A percentile compares a stretch with the other conserved stretches of the same genome.
Evolutionary conservation across 2,888 invertebrate genomes (phyloP).

Genomic region (Epinotia ramella): DNA sequence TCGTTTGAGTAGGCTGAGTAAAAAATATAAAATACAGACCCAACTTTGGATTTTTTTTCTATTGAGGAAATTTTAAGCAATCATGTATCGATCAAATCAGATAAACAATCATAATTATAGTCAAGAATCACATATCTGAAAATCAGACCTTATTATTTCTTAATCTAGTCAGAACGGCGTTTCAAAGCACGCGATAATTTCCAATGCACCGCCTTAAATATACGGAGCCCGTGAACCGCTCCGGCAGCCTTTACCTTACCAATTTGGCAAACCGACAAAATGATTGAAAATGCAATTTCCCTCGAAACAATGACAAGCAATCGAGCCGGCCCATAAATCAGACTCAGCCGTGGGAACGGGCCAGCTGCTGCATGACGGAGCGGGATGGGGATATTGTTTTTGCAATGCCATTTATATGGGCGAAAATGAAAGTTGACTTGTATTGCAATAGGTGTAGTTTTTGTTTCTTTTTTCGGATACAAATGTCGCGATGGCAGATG

Average conservation of each 20-base stretch:
- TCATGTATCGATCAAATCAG: too few relatives aligned
- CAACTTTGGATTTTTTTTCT: too few relatives aligned
- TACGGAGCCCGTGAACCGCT: too few relatives aligned
- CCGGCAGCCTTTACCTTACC: slow-evolving; percentile 5
- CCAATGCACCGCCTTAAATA: too few relatives aligned
- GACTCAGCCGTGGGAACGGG: slow-evolving; percentile 44
- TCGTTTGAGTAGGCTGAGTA: too few relatives aligned
- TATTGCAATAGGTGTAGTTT: background rate
- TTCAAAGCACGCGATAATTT: too few relatives aligned
- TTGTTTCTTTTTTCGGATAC: background rate
- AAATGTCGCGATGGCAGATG: background rate
- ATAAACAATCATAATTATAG: too few relatives aligned
- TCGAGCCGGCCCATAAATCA: slow-evolving; percentile 60
- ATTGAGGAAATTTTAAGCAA: too few relatives aligned
- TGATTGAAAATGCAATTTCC: slow-evolving; percentile 46
- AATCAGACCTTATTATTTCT: too few relatives aligned
- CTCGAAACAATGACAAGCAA: slow-evolving; percentile 58
- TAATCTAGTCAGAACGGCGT: too few relatives aligned
- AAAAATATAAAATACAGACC: too few relatives aligned
- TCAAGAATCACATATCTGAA: too few relatives aligned
- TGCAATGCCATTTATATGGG: background rate
- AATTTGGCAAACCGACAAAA: slow-evolving; percentile 41
- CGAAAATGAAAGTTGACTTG: slow-evolving; percentile 27
- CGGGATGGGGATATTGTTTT: slow-evolving; percentile 41
- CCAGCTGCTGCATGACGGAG: slow-evolving; percentile 42